A percentile compares a stretch with the other conserved stretches of the same genome.
phyloP scores from a whole-genome alignment of 2,797 vertebrate genomes.

The Acipenser transmontanus region DNA sequence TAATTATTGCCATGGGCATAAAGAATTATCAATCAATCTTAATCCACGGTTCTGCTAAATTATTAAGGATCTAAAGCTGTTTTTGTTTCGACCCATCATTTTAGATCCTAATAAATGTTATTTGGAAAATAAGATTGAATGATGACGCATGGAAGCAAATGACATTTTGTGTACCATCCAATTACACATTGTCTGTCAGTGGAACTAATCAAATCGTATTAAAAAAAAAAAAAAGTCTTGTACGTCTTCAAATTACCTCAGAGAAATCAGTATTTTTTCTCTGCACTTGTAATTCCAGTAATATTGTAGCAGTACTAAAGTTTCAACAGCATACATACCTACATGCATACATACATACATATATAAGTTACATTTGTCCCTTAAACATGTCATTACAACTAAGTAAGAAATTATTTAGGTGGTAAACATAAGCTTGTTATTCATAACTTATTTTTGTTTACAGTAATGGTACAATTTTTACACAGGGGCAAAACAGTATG shows the following conservation, averaged over 20 bases:
- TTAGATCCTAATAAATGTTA: constrained; percentile 55
- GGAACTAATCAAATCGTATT: constrained; percentile 43
- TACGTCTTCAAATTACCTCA: constrained; percentile 37
- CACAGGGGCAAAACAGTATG: too few species aligned
- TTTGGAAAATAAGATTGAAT: constrained; percentile 48
- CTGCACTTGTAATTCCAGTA: neutral
- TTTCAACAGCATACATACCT: too few species aligned
- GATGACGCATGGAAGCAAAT: constrained; percentile 46
- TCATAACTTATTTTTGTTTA: too few species aligned
- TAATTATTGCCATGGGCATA: constrained; percentile 57
- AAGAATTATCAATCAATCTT: constrained; percentile 65
- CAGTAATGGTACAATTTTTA: too few species aligned
- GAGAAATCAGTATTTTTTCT: constrained; percentile 22
- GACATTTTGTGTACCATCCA: constrained; percentile 45
- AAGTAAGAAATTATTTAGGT: too few species aligned
- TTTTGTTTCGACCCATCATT: constrained; percentile 45
- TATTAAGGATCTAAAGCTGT: constrained; percentile 48
- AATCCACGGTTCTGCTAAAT: constrained; percentile 58
- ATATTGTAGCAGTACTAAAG: neutral
- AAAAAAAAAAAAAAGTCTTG: constrained; percentile 34
- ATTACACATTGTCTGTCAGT: constrained; percentile 42
- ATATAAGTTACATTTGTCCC: too few species aligned
- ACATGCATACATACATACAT: too few species aligned
- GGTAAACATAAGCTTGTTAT: too few species aligned
- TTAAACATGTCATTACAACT: too few species aligned